A percentile compares a stretch with the other conserved stretches of the same genome.
phyloP scores from a whole-genome alignment of 2,888 invertebrate species.

The Tipula lateralis region DNA sequence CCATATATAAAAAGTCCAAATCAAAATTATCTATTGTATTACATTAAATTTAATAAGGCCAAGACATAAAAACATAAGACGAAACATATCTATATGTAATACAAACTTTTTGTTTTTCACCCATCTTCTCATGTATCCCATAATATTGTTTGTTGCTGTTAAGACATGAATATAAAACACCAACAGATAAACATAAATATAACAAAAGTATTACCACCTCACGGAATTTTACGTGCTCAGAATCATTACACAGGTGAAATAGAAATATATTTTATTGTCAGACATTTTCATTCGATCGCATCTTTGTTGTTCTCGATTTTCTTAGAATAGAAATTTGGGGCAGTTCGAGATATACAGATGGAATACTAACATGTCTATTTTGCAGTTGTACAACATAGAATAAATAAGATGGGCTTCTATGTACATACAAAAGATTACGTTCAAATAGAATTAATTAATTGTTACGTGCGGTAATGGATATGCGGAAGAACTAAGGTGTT shows the following conservation, averaged over 20 bases:
- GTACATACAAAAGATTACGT: not conserved
- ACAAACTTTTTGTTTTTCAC: not conserved
- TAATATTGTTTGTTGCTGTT: not conserved
- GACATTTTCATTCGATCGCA: not conserved
- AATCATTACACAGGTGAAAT: not conserved
- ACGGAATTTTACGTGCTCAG: not conserved
- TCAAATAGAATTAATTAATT: not conserved
- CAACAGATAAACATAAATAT: constrained; percentile 19
- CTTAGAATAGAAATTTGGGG: not conserved
- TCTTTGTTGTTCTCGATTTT: not conserved
- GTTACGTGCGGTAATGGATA: not conserved
- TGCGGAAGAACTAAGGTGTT: not conserved
- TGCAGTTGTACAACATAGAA: not conserved
- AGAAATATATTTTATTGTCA: not conserved
- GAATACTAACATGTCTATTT: not conserved
- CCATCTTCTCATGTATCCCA: not conserved
- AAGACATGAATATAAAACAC: not conserved
- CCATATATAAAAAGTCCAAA: not conserved
- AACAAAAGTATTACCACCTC: constrained; percentile 24
- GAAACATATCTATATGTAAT: not conserved
- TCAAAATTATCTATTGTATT: constrained; percentile 24
- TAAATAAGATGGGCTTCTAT: not conserved
- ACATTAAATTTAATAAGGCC: constrained; percentile 11
- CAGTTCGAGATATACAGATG: not conserved
- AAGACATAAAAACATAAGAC: not conserved